Evolutionary conservation across 2,113 vertebrate genomes (phyloP).

Genomic region (Smithornis capensis): DNA sequence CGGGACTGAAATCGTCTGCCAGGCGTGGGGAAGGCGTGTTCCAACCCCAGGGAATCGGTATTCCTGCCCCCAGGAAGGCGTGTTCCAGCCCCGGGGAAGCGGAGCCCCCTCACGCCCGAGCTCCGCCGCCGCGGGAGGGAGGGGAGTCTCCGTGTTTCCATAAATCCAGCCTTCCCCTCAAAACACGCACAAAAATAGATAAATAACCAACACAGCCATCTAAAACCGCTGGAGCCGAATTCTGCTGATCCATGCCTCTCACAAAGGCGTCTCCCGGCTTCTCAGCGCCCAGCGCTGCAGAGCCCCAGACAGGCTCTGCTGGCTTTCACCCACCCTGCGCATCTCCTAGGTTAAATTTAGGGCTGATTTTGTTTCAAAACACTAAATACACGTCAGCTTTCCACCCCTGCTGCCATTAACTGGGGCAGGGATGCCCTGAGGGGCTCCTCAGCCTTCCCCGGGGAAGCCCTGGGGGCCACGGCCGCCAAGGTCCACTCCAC

Average conservation of each 20-base stretch:
- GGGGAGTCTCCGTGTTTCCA: neutral
- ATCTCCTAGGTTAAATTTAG: neutral
- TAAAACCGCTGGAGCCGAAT: neutral
- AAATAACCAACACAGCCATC: too few species aligned
- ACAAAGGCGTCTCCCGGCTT: neutral
- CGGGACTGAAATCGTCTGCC: neutral
- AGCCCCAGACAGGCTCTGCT: neutral
- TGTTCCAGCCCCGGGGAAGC: neutral
- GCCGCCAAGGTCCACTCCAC: too few species aligned
- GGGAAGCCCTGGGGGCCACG: neutral
- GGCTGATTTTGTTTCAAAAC: neutral
- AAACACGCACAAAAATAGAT: neutral
- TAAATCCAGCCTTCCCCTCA: neutral
- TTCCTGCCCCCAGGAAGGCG: neutral
- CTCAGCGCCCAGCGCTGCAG: neutral
- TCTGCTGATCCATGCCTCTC: neutral
- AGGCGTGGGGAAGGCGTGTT: neutral
- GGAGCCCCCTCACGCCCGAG: too few species aligned
- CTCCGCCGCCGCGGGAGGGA: neutral
- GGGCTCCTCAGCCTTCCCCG: too few species aligned
- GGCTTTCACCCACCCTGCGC: too few species aligned
- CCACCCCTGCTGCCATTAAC: too few species aligned
- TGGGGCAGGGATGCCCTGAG: neutral
- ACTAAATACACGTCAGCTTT: rapidly evolving
- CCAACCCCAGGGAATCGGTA: neutral